Conservation (phyloP, 2,888 invertebrate genomes). For the Eupithecia tripunctaria region DNA sequence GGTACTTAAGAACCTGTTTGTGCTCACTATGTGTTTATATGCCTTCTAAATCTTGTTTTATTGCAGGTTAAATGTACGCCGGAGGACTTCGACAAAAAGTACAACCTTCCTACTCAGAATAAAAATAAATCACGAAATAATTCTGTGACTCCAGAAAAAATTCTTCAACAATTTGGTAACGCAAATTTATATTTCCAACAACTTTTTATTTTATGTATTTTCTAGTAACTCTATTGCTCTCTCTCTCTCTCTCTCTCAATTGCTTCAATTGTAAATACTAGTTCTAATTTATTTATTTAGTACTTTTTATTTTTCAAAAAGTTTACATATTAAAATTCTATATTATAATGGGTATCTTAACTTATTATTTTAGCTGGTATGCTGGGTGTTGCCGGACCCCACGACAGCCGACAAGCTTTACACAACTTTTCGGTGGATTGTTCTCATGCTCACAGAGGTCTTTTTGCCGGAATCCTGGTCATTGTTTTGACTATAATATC, state of each 20-base stretch:
- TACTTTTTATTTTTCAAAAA: too few species aligned
- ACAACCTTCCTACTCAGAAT: slow-evolving; percentile 48
- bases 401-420: slow-evolving; percentile 76
- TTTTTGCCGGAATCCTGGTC: slow-evolving; percentile 89
- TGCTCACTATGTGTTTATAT: slow-evolving; percentile 16
- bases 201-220: neutral
- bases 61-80: slow-evolving; percentile 77
- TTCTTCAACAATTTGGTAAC: slow-evolving; percentile 80
- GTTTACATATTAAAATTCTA: too few species aligned
- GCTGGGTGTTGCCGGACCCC: slow-evolving; percentile 76
- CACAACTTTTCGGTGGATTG: slow-evolving; percentile 93
- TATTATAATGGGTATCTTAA: too few species aligned
- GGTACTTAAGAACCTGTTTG: neutral
- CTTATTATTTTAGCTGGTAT: slow-evolving; percentile 81
- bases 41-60: neutral
- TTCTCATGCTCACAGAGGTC: slow-evolving; percentile 91
- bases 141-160: slow-evolving; percentile 81
- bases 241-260: too few species aligned
- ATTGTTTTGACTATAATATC: slow-evolving; percentile 93
- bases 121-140: slow-evolving; percentile 77
- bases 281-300: too few species aligned
- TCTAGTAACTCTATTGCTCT: neutral
- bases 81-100: slow-evolving; percentile 78
- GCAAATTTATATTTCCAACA: neutral
- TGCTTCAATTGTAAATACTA: too few species aligned